These are phyloP conservation scores for Ormyrus thymus DNA, from an alignment of 2,888 invertebrate genomes.

Conservation along the genomic window DNA sequence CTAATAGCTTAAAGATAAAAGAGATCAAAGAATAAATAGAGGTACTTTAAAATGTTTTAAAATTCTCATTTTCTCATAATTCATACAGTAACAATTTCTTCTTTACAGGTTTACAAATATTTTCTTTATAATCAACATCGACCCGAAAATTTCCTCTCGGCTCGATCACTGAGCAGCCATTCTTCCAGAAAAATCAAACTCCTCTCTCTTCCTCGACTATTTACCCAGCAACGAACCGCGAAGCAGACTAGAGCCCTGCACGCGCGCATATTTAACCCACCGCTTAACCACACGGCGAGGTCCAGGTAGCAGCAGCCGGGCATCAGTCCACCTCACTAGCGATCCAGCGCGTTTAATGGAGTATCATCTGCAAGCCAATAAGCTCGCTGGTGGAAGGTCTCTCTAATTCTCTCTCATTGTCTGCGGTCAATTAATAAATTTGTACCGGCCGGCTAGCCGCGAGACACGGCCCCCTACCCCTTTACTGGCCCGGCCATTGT, in stretches of 20 bases:
- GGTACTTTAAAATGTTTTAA: too few species aligned
- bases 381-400: slow-evolving; percentile 13
- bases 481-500: slow-evolving; percentile 26
- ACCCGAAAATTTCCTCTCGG: too few species aligned
- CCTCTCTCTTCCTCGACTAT: neutral
- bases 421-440: slow-evolving; percentile 69
- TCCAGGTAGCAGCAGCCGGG: neutral
- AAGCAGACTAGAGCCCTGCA: slow-evolving; percentile 19
- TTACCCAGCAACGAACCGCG: neutral
- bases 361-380: slow-evolving; percentile 45
- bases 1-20: too few species aligned
- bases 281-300: slow-evolving; percentile 1
- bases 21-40: too few species aligned
- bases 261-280: slow-evolving; percentile 17
- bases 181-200: too few species aligned
- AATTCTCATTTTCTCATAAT: too few species aligned
- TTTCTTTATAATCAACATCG: too few species aligned
- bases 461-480: slow-evolving; percentile 53
- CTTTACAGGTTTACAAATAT: too few species aligned
- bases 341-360: slow-evolving; percentile 32
- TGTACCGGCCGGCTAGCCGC: slow-evolving; percentile 63
- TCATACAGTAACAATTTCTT: too few species aligned
- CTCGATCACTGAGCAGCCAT: too few species aligned
- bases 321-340: too few species aligned
- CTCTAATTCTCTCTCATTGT: slow-evolving; percentile 55